Evolutionary conservation across 2,797 vertebrate species (phyloP), one percentile per base, ranked within the genome.

Genomic region (Danio jaintianensis): DNA sequence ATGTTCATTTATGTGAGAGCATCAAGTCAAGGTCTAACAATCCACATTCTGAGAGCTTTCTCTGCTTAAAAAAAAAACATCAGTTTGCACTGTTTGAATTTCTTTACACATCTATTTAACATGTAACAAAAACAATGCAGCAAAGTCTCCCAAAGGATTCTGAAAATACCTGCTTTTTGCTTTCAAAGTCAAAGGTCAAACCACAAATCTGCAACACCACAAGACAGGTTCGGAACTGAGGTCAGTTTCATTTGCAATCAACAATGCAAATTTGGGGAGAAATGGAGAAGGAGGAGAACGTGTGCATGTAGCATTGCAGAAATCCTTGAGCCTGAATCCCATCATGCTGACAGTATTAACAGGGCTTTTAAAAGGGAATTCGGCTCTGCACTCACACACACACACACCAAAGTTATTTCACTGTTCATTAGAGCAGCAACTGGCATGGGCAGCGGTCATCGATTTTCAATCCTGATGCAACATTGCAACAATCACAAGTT

Each of bases 381-480:
- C 20, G 12, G 72, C 55, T 75, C 55, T 69, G 78, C n/a, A 16
- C 40, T 59, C 67, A 10, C 52, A 16, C 16, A 61, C 58, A 36
- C 40, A 73, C 81, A 38, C 69, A 79, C 47, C 45, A 9, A 83
- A 88, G 88, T 91, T 90, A 93, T 93, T 92, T 93, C 90, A 92
- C 91, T 90, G 92, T 90, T 90, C 92, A 93, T 68, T 91, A 92
- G 92, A 92, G 92, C 92, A 92, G 90, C 78, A 88, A 87, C 83
- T 83, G 84, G 88, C 83, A 86, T 86, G 80, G 84, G 86, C 82
- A 84, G 40, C 64, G 61, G 56, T 79, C 86, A 92, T 90, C 80
- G 91, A 91, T 93, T 91, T 90, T 91, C 87, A 91, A 89, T 91
- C 86, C 84, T 85, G 77, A 86, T 87, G 85, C 86, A 89, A 91